A percentile compares a stretch with the other conserved stretches of the same genome.
phyloP scores from a whole-genome alignment of 2,888 invertebrate genomes.

The Clivina fossor region DNA sequence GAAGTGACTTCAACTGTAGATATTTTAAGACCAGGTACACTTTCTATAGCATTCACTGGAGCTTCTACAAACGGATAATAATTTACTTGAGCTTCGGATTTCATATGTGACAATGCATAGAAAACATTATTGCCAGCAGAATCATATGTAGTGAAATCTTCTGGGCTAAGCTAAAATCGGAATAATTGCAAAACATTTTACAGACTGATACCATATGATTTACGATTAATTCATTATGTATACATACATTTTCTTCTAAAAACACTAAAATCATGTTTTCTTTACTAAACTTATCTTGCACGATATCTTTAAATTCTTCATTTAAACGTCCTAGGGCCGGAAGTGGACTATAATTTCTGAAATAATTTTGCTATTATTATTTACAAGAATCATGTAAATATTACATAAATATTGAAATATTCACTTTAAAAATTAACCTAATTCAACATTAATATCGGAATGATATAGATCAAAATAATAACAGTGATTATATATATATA shows the following conservation, averaged over 20 bases:
- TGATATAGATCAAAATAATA: too few relatives aligned
- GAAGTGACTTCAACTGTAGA: slow-evolving; percentile 46
- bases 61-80: slow-evolving; percentile 67
- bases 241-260: slow-evolving; percentile 57
- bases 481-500: too few relatives aligned
- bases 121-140: slow-evolving; percentile 51
- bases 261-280: slow-evolving; percentile 53
- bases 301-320: slow-evolving; percentile 49
- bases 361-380: too few relatives aligned
- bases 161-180: slow-evolving; percentile 52
- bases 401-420: too few relatives aligned
- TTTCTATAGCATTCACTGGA: slow-evolving; percentile 59
- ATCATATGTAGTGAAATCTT: slow-evolving; percentile 54
- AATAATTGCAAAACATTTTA: slow-evolving; percentile 7
- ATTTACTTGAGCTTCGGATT: slow-evolving; percentile 48
- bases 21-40: slow-evolving; percentile 51
- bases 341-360: slow-evolving; percentile 37
- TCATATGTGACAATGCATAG: slow-evolving; percentile 50
- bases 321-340: slow-evolving; percentile 50
- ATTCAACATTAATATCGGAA: too few relatives aligned
- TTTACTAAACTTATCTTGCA: slow-evolving; percentile 44
- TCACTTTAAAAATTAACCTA: too few relatives aligned
- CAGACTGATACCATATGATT: background rate
- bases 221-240: slow-evolving; percentile 1
- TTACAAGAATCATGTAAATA: too few relatives aligned